Base-by-base conservation (phyloP, 2,888 invertebrate species). In the Carabus problematicus region DNA sequence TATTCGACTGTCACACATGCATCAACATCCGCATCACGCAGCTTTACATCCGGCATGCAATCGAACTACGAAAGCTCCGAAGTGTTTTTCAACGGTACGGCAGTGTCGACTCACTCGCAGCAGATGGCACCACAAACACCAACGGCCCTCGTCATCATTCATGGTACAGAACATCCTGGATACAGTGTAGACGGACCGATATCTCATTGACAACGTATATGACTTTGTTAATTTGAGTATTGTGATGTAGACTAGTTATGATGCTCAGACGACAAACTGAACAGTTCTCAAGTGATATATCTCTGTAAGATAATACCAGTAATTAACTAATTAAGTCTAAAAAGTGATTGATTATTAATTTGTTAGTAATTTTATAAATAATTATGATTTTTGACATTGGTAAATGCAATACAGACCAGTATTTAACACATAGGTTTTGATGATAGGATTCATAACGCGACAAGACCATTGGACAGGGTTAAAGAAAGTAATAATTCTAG, bases 101-200 rank as follows among this genome's bases (percentile, higher is more conserved):
- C 76, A 77, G 70, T 75, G 75, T 71, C 73, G 75, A 71, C 72
- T 70, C 41, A 69, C 67, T 61, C 68, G 54, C 69, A 70, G 64
- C 73, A 73, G 71, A 66, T 75, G 58, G 68, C 70, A 71, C 61
- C 73, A 74, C 66, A 72, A 71, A 72, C 72, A 70, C 66, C 71
- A 63, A 71, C 70, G 71, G 70, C 70, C 77, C 11, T 73, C 75
- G 12, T 75, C 77, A 14, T 77, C 78, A 18, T 73, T 80, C 29
- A 76, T 80, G 77, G 75, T 80, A 43, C 79, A 79, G 64, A 79
- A 79, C 72, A 74, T 80, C 61, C 73, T 79, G 70, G 80, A 80
- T 71, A 75, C 76, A 14, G 75, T 76, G 58, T 77, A 74, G 71
- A 64, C 19, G 11, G 11, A 18, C 43, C 29, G 29, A 29, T 29